Conservation (phyloP, 2,113 vertebrate species). For the Poeciliopsis turrubarensis region DNA sequence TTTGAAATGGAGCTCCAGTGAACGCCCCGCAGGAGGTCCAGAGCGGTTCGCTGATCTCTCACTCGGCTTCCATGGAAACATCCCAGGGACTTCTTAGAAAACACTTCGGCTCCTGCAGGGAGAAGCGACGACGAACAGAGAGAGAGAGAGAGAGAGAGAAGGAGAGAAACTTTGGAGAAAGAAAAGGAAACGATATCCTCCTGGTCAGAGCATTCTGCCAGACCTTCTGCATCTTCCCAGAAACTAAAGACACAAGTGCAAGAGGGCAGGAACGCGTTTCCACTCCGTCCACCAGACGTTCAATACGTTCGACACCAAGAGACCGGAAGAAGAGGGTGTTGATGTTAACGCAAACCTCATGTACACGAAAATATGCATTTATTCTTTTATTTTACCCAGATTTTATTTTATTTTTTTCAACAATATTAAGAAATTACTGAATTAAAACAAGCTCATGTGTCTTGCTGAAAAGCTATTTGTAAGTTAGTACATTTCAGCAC, state of each 20-base stretch:
- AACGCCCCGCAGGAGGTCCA: constrained; percentile 21
- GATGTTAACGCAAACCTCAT: neutral
- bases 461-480: too few species aligned
- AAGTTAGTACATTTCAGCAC: too few species aligned
- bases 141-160: neutral
- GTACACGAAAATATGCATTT: too few species aligned
- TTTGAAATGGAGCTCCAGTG: constrained; percentile 1
- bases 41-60: neutral
- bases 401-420: too few species aligned
- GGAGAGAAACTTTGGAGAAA: neutral
- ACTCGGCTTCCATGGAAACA: constrained; percentile 44
- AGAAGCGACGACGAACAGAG: neutral
- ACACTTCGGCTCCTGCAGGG: constrained; percentile 25
- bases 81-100: constrained; percentile 49
- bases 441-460: too few species aligned
- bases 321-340: neutral
- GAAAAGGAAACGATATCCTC: neutral
- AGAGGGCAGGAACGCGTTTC: neutral
- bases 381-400: too few species aligned
- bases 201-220: neutral
- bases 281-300: neutral
- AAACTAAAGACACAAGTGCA: constrained; percentile 9
- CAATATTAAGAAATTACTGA: too few species aligned
- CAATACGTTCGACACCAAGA: neutral
- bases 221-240: constrained; percentile 29